Evolutionary conservation across 2,888 invertebrate genomes (phyloP), one percentile per base, ranked within the genome.

Genomic region (Pelosia muscerda): DNA sequence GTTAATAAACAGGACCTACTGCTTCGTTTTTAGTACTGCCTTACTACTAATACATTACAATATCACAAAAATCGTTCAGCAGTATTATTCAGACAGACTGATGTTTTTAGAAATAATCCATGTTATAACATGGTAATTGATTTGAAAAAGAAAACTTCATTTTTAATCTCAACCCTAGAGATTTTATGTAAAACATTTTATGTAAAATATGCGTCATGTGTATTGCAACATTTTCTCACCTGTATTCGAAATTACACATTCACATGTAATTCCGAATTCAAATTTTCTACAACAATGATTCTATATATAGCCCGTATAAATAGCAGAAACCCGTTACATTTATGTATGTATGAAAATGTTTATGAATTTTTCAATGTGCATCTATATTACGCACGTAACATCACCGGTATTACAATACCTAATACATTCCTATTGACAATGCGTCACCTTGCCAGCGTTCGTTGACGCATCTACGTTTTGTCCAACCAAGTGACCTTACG

Each of bases 401-500:
- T 83, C 69, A 69, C 61, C 78, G 80, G 76, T 89, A 91, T 87
- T 89, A 91, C 87, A 90, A 89, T 93, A 81, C 65, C 71, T 76
- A 91, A 92, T 90, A 93, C 89, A 93, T 93, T 92, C 93, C 90
- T 92, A 91, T 88, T 84, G 88, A 91, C 93, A 93, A 91, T 86
- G 88, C 89, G 87, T 94, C 90, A 93, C 94, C 94, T 95, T 94
- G 94, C 90, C 83, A 88, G 93, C 92, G 94, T 93, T 90, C 94
- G 91, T 95, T 95, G 94, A 94, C 94, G 94, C 90, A 90, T 91
- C 90, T 90, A 90, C 90, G 93, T 92, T 94, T 93, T 93, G 93
- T 93, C 90, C 90, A 28, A 57, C 54, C n/a, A 88, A 90, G 87
- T 88, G 94, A 94, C 94, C 94, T 94, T 91, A 94, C 84, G 86